These are phyloP conservation scores for Rhinichthys klamathensis DNA, from an alignment of 2,113 vertebrate genomes.

Conservation along the genomic window DNA sequence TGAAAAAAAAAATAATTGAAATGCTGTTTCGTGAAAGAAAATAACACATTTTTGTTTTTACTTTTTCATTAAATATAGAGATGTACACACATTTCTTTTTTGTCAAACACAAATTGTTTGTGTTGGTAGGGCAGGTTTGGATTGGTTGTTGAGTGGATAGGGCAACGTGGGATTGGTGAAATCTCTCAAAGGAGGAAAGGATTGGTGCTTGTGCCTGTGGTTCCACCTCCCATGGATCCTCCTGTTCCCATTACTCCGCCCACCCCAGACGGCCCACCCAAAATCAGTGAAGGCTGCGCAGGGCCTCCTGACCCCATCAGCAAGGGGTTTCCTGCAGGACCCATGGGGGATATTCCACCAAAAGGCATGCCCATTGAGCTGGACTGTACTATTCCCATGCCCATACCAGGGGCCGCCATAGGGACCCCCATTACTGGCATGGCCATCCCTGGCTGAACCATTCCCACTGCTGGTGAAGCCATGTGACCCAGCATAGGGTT, in stretches of 20 bases:
- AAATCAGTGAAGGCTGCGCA: conserved; percentile 81
- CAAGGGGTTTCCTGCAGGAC: conserved; percentile 67
- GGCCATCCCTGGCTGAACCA: conserved; percentile 74
- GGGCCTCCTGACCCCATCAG: conserved; percentile 69
- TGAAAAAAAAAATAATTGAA: conserved; percentile 68
- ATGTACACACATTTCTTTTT: conserved; percentile 71
- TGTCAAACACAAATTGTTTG: conserved; percentile 65
- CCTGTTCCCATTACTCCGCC: conserved; percentile 74
- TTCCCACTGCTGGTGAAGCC: conserved; percentile 59
- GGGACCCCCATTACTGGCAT: conserved; percentile 69
- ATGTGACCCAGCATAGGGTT: conserved; percentile 76
- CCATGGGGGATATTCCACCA: conserved; percentile 78
- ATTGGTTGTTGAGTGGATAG: conserved; percentile 44
- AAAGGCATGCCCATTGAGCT: conserved; percentile 82
- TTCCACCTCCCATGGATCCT: conserved; percentile 72
- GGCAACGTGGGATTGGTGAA: conserved; percentile 38
- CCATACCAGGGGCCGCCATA: conserved; percentile 70
- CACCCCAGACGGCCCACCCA: conserved; percentile 74
- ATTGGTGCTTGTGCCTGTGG: conserved; percentile 79
- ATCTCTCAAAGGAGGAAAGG: conserved; percentile 81
- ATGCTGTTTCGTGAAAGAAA: conserved; percentile 65
- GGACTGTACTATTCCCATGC: conserved; percentile 77
- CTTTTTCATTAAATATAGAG: conserved; percentile 75
- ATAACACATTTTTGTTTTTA: conserved; percentile 57
- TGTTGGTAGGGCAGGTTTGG: conserved; percentile 58